Percentiles rank a stretch among this genome's conserved stretches.
These are phyloP conservation scores for Apamea epomidion DNA, from an alignment of 2,888 invertebrate genomes.

Conservation along the genomic window DNA sequence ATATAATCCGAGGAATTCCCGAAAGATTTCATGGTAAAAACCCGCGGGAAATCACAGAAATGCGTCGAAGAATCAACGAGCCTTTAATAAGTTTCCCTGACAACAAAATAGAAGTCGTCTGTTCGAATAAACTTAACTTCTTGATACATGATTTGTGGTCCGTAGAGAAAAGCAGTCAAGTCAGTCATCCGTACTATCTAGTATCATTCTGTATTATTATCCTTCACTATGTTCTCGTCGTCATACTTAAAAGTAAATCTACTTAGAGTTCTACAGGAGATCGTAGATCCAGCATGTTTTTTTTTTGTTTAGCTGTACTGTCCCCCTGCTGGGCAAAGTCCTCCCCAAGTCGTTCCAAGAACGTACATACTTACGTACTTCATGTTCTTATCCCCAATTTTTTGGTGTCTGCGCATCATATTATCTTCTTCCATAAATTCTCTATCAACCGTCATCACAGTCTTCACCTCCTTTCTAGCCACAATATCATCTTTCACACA, in stretches of 20 bases:
- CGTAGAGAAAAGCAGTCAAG: background rate
- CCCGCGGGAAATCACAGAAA: slow-evolving; percentile 60
- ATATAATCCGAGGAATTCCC: slow-evolving; percentile 51
- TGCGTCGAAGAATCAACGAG: slow-evolving; percentile 42
- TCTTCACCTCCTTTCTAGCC: background rate
- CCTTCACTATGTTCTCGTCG: background rate
- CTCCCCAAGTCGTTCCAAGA: background rate
- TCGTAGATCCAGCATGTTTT: background rate
- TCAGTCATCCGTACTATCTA: background rate
- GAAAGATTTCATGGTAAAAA: slow-evolving; percentile 41
- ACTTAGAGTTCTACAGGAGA: background rate
- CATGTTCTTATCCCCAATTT: background rate
- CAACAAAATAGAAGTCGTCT: slow-evolving; percentile 23
- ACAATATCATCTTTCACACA: background rate
- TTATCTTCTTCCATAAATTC: background rate
- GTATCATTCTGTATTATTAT: background rate
- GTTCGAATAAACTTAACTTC: slow-evolving; percentile 11
- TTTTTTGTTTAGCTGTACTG: background rate
- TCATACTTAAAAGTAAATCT: background rate
- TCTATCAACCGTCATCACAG: background rate
- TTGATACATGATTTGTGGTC: slow-evolving; percentile 3
- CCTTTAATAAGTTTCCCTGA: slow-evolving; percentile 46
- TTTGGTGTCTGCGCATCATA: background rate
- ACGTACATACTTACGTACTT: background rate
- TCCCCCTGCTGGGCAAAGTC: too few relatives aligned